A percentile compares a stretch with the other conserved stretches of the same genome.
phyloP scores from a whole-genome alignment of 2,797 vertebrate species.

The Takifugu rubripes region DNA sequence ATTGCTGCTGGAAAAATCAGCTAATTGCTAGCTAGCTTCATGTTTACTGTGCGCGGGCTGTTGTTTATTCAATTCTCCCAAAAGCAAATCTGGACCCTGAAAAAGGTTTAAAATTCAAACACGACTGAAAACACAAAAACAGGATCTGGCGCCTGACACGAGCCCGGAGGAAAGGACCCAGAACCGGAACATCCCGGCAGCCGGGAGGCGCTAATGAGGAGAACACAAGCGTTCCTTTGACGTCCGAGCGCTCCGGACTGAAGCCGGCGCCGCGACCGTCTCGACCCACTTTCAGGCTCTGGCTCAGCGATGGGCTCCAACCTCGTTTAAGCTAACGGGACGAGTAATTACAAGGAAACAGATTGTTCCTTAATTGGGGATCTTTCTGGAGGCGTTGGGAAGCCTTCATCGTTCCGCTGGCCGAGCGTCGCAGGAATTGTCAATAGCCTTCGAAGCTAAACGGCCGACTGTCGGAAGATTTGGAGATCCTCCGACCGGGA shows the following conservation, averaged over 20 bases:
- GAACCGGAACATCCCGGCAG: conserved; percentile 43
- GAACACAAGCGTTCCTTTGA: conserved; percentile 62
- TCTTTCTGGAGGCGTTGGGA: conserved; percentile 62
- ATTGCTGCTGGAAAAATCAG: not conserved
- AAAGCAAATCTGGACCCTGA: not conserved
- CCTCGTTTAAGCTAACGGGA: conserved; percentile 72
- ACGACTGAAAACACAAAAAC: not conserved
- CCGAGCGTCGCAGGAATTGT: conserved; percentile 31
- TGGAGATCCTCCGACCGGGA: not conserved
- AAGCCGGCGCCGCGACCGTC: conserved; percentile 52
- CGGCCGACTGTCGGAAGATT: not conserved
- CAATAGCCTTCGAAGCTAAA: conserved; percentile 4
- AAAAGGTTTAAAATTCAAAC: not conserved
- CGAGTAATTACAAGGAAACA: conserved; percentile 77
- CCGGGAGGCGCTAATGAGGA: conserved; percentile 61
- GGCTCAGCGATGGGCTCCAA: conserved; percentile 65
- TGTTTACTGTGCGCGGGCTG: not conserved
- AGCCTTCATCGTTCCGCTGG: conserved; percentile 43
- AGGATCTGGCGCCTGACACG: conserved; percentile 19
- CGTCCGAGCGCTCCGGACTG: conserved; percentile 59
- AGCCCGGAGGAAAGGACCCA: conserved; percentile 38
- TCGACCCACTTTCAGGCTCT: conserved; percentile 68
- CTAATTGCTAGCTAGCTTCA: not conserved
- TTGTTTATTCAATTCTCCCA: not conserved
- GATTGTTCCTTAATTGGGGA: conserved; percentile 79